Evolutionary conservation across 2,113 vertebrate genomes (phyloP).

Genomic region (Amblyornis subalaris): DNA sequence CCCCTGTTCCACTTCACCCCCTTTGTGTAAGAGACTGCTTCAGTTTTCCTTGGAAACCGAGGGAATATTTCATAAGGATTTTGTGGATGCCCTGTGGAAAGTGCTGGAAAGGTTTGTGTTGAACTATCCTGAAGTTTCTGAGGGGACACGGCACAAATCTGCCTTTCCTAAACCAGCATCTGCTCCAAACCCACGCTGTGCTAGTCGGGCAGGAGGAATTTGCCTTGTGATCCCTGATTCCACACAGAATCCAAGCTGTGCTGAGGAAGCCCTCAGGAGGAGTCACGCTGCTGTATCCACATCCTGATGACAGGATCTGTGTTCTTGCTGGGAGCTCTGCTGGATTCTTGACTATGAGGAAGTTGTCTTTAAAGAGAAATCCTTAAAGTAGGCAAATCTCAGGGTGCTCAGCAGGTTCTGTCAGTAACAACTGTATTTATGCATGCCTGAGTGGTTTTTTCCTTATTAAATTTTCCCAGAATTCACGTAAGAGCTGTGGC

Average conservation of each 20-base stretch:
- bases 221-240: not conserved
- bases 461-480: not conserved
- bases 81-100: not conserved
- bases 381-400: not conserved
- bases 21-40: not conserved
- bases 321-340: not conserved
- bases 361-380: not conserved
- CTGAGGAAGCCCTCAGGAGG: not conserved
- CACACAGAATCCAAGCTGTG: not conserved
- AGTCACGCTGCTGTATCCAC: not conserved
- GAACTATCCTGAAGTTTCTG: rapidly evolving
- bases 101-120: rapidly evolving
- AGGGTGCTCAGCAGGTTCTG: not conserved
- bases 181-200: rapidly evolving
- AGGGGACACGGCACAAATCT: not conserved
- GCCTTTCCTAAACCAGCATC: not conserved
- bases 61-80: not conserved
- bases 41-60: not conserved
- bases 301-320: not conserved
- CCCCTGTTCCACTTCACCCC: rapidly evolving
- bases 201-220: not conserved
- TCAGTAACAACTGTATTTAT: not conserved
- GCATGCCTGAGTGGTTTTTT: not conserved
- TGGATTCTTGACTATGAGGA: not conserved
- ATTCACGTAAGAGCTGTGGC: not conserved